Base-by-base conservation (phyloP, 2,113 vertebrate species). In the Chauna torquata region DNA sequence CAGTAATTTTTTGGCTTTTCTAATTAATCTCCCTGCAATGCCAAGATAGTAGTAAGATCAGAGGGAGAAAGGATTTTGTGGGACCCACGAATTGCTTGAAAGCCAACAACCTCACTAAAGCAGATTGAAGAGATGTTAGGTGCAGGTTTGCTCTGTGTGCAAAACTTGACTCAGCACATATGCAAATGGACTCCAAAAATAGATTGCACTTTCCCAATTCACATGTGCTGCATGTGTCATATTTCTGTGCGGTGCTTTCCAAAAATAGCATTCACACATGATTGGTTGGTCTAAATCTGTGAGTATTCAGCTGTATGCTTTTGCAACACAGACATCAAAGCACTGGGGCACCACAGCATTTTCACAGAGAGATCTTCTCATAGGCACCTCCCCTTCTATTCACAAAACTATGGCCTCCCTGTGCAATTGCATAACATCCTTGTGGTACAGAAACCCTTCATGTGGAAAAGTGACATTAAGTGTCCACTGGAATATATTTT, bases 101-200 rank as follows among this genome's bases (percentile, higher is more conserved):
- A 95, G n/a, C 25, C 70, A 69, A 70, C 38, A 82, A 82, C 75
- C 81, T 90, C 89, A 69, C 54, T 64, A 69, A 91, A 80, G 75
- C 71, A 91, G 58, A 79, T 77, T 81, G 86, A 65, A 62, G 92
- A 89, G 55, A 66, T 32, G 22, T 25, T 91, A 94, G 74, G 66
- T 92, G 12, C 70, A 91, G 75, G 50, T 62, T 90, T 52, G 75
- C 61, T 86, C 59, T 92, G 27, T 80, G 66, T 92, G 79, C 62
- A 91, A 96, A 95, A 78, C 81, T 95, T 97, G 97, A 96, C 94
- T 97, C 96, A 97, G 97, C 97, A 97, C 59, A 96, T 95, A 90
- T 94, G 95, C 93, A 94, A 96, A 92, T n/a, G 54, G 66, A n/a
- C 50, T 95, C 96, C 91, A 88, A 96, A 96, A 96, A 97, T 96